phyloP scores from a whole-genome alignment of 1,140 invertebrate species.

The Micrasema longulum region DNA sequence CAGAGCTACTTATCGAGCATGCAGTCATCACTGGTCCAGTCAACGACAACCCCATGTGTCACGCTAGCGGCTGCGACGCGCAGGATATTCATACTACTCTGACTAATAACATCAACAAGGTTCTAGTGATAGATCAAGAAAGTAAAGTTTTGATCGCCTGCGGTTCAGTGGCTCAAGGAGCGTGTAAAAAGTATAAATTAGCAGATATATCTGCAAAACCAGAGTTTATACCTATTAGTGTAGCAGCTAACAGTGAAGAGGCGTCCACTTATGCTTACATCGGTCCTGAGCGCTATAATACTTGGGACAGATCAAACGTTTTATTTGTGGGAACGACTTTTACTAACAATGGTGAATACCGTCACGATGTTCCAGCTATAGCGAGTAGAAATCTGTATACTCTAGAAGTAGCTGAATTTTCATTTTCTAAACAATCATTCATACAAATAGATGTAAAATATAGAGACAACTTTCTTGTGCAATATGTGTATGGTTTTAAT shows the following conservation, averaged over 20 bases:
- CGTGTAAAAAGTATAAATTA: slow-evolving; percentile 88
- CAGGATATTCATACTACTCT: slow-evolving; percentile 74
- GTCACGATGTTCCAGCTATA: slow-evolving; percentile 94
- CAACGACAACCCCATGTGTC: slow-evolving; percentile 88
- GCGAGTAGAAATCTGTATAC: slow-evolving; percentile 85
- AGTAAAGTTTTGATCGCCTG: slow-evolving; percentile 86
- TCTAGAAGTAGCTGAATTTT: slow-evolving; percentile 83
- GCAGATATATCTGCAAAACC: slow-evolving; percentile 82
- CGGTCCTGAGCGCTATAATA: slow-evolving; percentile 87
- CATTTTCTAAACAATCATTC: slow-evolving; percentile 88
- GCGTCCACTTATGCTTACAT: slow-evolving; percentile 96
- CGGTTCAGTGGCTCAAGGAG: slow-evolving; percentile 88
- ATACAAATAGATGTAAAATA: slow-evolving; percentile 95
- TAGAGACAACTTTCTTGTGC: slow-evolving; percentile 93
- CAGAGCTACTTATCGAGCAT: slow-evolving; percentile 78
- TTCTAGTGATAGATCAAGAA: slow-evolving; percentile 88
- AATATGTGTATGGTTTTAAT: slow-evolving; percentile 96
- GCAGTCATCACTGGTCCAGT: slow-evolving; percentile 79
- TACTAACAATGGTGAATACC: slow-evolving; percentile 90
- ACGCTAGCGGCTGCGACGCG: slow-evolving; percentile 82
- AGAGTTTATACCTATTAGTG: slow-evolving; percentile 80
- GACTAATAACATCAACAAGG: slow-evolving; percentile 92
- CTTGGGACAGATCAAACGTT: slow-evolving; percentile 81
- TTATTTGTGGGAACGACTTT: slow-evolving; percentile 96
- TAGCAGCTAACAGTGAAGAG: slow-evolving; percentile 91